Base-by-base conservation (phyloP, 2,797 vertebrate species). In the Notolepis coatsorum region DNA sequence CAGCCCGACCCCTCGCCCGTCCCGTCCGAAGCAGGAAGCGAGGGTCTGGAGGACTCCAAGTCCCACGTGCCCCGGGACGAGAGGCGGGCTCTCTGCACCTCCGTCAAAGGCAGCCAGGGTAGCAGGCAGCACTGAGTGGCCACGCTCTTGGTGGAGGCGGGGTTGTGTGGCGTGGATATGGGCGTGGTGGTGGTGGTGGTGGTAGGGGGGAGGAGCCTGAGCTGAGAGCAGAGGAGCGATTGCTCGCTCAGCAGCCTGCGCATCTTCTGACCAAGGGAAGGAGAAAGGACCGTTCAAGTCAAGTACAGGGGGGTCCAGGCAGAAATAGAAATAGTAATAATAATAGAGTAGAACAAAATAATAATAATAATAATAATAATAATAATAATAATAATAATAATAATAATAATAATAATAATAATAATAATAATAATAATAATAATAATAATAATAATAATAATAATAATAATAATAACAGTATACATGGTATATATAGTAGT, bases 191-290 rank as follows among this genome's bases (percentile, higher is more conserved):
- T 33, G 28, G 30, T 12, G 1, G 2, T 23, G 18, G 23, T 7
- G 6, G 62, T 65, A 6, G 63, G 43, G 13, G 74, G 58, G 20
- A 45, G 63, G 47, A 91, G 71, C 58, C 58, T 71, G 58, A 93
- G 83, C 33, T 91, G 83, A 61, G 81, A 82, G 73, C 84, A 90
- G 54, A 92, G 82, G 47, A 84, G 77, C 31, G 88, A 85, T 79
- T 92, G 92, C 61, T 92, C 92, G 25, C 91, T 86, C 81, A 93
- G 54, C 28, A 93, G 79, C 38, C 75, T 72, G 73, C 79, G 84
- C 81, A 93, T 89, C 66, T 90, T 90, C 92, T 93, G 27, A 7
- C 61, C 58, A 55, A 52, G 13, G 60, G 48, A 43, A 63, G 1
- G 55, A 18, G 59, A 42, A 17, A 64, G 12, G 1, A 7, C n/a